Base-by-base conservation (phyloP, 1,140 invertebrate species). In the Lysiphlebus fabarum region DNA sequence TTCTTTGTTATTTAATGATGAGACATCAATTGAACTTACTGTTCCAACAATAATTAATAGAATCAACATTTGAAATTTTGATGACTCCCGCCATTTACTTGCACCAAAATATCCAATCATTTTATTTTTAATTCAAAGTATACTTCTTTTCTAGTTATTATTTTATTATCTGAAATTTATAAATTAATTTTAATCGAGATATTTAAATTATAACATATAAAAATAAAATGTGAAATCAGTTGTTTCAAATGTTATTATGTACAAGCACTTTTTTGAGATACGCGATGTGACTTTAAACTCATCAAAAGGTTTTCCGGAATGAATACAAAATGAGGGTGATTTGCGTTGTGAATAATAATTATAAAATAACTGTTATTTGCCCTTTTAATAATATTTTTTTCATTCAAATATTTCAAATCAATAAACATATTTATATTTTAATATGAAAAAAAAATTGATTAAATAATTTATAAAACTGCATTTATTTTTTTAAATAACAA, bases 271-370 rank as follows among this genome's bases (percentile, higher is more conserved):
- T 26, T 1, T 26, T 26, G 17, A 26, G 33, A 50, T 12, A 64
- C 63, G 56, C 56, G 47, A 37, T 36, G 55, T 59, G 62, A 63
- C 54, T 63, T 43, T 51, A 36, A 59, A 63, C 53, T 50, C 44
- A 63, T 53, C 53, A 49, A 45, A 36, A 61, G 47, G 45, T 51
- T 59, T 45, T 56, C 33, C 59, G 55, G 48, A 44, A 43, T 63
- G 67, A 66, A 69, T 69, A 67, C 69, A n/a, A 58, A 64, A 59
- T 61, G 43, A 40, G 44, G 17, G 40, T 48, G 48, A 2, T 36
- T 14, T 53, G 33, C 50, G 45, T 47, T 40, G 56, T 45, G 66
- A 64, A 72, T 70, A 65, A 60, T 55, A 70, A 70, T n/a, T 61
- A 49, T 12, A 14, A 17, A 14, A 12, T 72, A 72, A 64, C 70